A percentile compares a stretch with the other conserved stretches of the same genome.
These are phyloP conservation scores for Anhinga anhinga DNA, from an alignment of 2,113 vertebrate species.

Conservation along the genomic window DNA sequence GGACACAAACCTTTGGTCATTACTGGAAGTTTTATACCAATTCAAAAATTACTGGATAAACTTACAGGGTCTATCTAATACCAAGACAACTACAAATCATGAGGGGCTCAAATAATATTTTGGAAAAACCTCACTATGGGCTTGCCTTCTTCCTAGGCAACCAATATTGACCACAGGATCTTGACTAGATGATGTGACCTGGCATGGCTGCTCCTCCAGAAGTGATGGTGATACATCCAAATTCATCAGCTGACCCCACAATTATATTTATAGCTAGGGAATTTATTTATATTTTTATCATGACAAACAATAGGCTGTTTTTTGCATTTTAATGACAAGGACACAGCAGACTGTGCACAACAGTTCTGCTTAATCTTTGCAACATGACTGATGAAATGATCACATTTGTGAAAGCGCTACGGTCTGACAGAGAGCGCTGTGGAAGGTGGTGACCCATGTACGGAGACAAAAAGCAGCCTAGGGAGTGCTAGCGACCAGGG, in stretches of 20 bases:
- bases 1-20: background rate
- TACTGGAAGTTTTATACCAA: background rate
- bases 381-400: background rate
- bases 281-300: background rate
- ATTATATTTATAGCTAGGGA: background rate
- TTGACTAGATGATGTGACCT: background rate
- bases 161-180: background rate
- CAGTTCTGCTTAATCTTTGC: background rate
- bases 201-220: background rate
- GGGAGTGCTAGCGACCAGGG: too few relatives aligned
- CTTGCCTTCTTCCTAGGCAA: background rate
- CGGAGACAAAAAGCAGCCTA: background rate
- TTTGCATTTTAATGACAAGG: background rate
- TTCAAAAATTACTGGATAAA: background rate
- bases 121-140: background rate
- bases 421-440: background rate
- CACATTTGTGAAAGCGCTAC: background rate
- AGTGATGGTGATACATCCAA: background rate
- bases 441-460: background rate
- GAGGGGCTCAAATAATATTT: background rate
- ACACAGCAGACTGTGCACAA: rapidly evolving
- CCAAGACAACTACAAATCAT: background rate
- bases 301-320: background rate
- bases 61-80: background rate
- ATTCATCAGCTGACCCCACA: background rate